Evolutionary conservation across 2,888 invertebrate genomes (phyloP).

Genomic region (Platypus cylindrus): DNA sequence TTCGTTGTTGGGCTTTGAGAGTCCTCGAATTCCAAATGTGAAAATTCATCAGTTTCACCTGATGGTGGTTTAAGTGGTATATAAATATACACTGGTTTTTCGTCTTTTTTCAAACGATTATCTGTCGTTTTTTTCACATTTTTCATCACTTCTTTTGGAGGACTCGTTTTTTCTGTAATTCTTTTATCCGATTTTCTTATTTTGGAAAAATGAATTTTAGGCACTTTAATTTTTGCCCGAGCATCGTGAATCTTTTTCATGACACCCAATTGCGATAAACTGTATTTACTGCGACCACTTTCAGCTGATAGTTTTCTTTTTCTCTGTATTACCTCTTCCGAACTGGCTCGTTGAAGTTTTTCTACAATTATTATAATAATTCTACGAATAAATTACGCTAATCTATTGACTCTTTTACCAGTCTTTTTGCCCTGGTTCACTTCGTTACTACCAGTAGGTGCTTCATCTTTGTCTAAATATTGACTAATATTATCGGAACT

Average conservation of each 20-base stretch:
- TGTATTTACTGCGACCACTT: slow-evolving; percentile 24
- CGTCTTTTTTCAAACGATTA: slow-evolving; percentile 15
- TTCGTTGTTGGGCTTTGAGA: slow-evolving; percentile 13
- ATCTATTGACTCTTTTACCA: background rate
- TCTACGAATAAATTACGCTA: background rate
- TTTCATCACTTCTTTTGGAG: slow-evolving; percentile 21
- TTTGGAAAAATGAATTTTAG: slow-evolving; percentile 19
- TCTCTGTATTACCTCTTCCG: slow-evolving; percentile 12
- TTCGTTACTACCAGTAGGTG: slow-evolving; percentile 3
- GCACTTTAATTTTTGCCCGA: slow-evolving; percentile 29
- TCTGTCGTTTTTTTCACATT: slow-evolving; percentile 9
- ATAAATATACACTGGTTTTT: slow-evolving; percentile 30
- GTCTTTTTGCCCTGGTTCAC: background rate
- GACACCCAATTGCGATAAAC: slow-evolving; percentile 22
- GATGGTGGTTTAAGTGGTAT: slow-evolving; percentile 33
- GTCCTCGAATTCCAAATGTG: slow-evolving; percentile 28
- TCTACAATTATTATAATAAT: too few relatives aligned
- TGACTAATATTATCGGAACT: slow-evolving; percentile 34
- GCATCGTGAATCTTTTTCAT: slow-evolving; percentile 26
- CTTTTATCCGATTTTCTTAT: slow-evolving; percentile 17
- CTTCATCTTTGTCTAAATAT: slow-evolving; percentile 33
- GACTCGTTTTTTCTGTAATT: slow-evolving; percentile 24
- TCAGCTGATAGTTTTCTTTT: slow-evolving; percentile 26
- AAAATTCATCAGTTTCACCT: slow-evolving; percentile 32
- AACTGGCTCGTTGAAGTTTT: slow-evolving; percentile 20